Evolutionary conservation across 2,113 vertebrate species (phyloP).

Genomic region (Phodopus roborovskii): DNA sequence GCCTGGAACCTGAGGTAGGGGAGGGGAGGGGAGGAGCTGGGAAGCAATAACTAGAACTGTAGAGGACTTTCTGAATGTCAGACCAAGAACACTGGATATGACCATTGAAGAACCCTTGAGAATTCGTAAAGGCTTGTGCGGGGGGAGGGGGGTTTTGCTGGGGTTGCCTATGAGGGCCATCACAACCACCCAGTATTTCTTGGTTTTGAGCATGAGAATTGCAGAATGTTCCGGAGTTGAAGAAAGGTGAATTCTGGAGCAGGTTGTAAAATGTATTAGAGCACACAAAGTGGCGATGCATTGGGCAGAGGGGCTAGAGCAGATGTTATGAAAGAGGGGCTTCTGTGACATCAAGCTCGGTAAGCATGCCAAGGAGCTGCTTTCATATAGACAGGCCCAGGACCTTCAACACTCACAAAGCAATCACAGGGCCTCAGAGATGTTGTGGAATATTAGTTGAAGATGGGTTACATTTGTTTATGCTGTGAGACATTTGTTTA

Average conservation of each 20-base stretch:
- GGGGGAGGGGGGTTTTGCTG: too few relatives aligned
- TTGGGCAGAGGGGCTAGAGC: neutral
- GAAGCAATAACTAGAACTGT: neutral
- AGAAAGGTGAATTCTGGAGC: neutral
- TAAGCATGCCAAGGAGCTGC: neutral
- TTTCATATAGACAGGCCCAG: neutral
- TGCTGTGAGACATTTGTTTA: neutral
- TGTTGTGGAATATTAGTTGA: neutral
- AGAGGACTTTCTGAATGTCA: neutral
- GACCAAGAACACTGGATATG: neutral
- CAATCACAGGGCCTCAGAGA: neutral
- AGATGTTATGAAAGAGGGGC: neutral
- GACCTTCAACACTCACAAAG: neutral
- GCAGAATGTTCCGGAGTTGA: neutral
- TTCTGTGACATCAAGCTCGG: neutral
- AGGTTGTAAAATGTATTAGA: neutral
- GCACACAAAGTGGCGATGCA: neutral
- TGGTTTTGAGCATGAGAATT: neutral
- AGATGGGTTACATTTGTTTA: too few relatives aligned
- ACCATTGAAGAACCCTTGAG: neutral
- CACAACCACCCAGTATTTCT: neutral
- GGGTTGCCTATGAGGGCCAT: neutral
- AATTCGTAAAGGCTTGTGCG: neutral
- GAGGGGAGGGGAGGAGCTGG: neutral
- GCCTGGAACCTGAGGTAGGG: neutral